Evolutionary conservation across 2,888 invertebrate genomes (phyloP).

Genomic region (Drosophila fungiperda): DNA sequence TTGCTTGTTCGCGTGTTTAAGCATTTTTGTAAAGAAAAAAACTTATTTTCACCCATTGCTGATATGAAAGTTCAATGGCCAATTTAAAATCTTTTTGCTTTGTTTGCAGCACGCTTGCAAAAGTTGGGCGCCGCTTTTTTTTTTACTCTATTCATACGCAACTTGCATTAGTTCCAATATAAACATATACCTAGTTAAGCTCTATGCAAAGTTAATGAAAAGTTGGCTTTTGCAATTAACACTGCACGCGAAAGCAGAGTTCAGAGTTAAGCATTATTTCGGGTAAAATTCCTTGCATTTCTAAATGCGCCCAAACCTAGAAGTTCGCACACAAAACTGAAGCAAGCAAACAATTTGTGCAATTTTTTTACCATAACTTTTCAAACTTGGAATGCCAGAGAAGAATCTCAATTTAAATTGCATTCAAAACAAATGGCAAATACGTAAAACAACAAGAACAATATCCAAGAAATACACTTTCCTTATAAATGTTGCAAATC

Average conservation of each 20-base stretch:
- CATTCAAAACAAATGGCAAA: not conserved
- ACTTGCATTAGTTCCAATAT: constrained; percentile 7
- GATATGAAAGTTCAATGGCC: constrained; percentile 76
- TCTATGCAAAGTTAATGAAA: not conserved
- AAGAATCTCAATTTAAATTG: constrained; percentile 8
- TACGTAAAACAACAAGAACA: not conserved
- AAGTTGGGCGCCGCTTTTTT: constrained; percentile 56
- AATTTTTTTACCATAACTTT: not conserved
- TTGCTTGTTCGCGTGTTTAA: constrained; percentile 64
- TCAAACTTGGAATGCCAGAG: not conserved
- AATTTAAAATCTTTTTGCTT: constrained; percentile 57
- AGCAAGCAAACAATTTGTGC: not conserved
- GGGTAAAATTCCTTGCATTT: not conserved
- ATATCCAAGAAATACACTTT: not conserved
- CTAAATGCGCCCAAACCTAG: not conserved
- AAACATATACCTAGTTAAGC: not conserved
- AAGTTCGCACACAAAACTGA: not conserved
- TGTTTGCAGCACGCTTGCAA: constrained; percentile 38
- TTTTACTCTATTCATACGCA: constrained; percentile 5
- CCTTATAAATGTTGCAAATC: constrained; percentile 30
- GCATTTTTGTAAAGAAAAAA: constrained; percentile 44
- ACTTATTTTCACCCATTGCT: constrained; percentile 42
- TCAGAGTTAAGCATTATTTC: not conserved
- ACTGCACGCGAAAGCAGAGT: not conserved
- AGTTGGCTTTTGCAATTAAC: constrained; percentile 6